Base-by-base conservation (phyloP, 2,113 vertebrate genomes). In the Corythoichthys intestinalis region DNA sequence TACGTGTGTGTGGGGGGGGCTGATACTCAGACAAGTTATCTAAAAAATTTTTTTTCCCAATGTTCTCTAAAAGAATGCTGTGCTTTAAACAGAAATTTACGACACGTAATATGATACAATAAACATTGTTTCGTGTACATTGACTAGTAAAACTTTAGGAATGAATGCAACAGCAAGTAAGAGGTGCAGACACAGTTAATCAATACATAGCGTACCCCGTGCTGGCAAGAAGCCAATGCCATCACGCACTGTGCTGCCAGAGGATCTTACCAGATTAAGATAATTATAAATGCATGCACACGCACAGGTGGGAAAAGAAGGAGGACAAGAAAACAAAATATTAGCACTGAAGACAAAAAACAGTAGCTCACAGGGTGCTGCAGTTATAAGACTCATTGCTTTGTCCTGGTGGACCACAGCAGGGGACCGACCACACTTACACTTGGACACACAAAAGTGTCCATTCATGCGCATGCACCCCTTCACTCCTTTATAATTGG, bases 161-260 rank as follows among this genome's bases (percentile, higher is more conserved):
- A 66, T 70, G 20, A 60, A 38, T 17, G 34, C 7, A 6, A 57
- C 71, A 59, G 67, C 4, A 37, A 59, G 50, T 20, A 71, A 34
- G 38, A 64, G 47, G n/a, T 65, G 39, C 11, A 73, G 50, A 84
- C 61, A 75, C 76, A 81, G 7, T 20, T 14, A 15, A 61, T 66
- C 72, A 57, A 60, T 68, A 82, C 72, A 81, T 82, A 73, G 74
- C 82, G 73, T 70, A 56, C 71, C 65, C 35, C 81, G 50, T 49
- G 68, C 74, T 76, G 87, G 76, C 76, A 71, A 77, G 71, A 83
- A 85, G 74, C 89, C 85, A 77, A 87, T 89, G 87, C 87, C 87
- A 83, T 85, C 84, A 87, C 88, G 86, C 69, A 75, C 69, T 90
- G 90, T 86, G 85, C 84, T 85, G 77, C 67, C 70, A 71, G 77